These are phyloP conservation scores for Phortica magna DNA, from an alignment of 2,888 invertebrate species.

Conservation along the genomic window DNA sequence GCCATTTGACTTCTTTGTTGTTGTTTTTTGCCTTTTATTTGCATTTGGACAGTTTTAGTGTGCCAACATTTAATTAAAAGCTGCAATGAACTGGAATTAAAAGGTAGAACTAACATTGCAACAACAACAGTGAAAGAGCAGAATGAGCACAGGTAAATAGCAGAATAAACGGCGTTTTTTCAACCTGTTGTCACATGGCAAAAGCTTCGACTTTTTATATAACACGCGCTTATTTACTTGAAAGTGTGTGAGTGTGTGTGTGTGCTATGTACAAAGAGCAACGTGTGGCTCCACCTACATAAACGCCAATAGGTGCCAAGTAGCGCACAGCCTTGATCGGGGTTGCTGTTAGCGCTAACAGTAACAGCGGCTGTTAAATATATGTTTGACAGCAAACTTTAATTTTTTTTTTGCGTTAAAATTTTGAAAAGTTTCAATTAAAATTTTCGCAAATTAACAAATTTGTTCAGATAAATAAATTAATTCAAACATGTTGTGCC, in stretches of 20 bases:
- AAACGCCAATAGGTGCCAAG: slow-evolving; percentile 10
- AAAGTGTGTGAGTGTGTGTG: slow-evolving; percentile 10
- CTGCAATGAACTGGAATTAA: slow-evolving; percentile 20
- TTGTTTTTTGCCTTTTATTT: not conserved
- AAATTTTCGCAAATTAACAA: too few species aligned
- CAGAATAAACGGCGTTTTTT: slow-evolving; percentile 34
- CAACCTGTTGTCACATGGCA: slow-evolving; percentile 52
- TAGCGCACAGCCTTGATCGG: not conserved
- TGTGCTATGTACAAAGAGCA: slow-evolving; percentile 3
- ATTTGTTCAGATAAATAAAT: too few species aligned
- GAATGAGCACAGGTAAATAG: not conserved
- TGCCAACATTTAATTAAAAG: slow-evolving; percentile 21
- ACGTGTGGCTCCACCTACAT: slow-evolving; percentile 33
- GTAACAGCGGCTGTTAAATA: not conserved
- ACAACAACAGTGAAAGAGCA: not conserved
- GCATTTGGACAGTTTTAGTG: slow-evolving; percentile 7
- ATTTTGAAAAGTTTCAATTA: too few species aligned
- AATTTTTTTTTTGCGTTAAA: not conserved
- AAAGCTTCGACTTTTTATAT: slow-evolving; percentile 14
- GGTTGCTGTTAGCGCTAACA: not conserved
- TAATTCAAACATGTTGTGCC: too few species aligned
- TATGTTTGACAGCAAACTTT: not conserved
- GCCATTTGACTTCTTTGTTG: not conserved
- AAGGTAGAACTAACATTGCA: not conserved
- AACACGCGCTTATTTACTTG: slow-evolving; percentile 29